Evolutionary conservation across 2,797 vertebrate species (phyloP).

Genomic region (Melanotaenia maccullochi): DNA sequence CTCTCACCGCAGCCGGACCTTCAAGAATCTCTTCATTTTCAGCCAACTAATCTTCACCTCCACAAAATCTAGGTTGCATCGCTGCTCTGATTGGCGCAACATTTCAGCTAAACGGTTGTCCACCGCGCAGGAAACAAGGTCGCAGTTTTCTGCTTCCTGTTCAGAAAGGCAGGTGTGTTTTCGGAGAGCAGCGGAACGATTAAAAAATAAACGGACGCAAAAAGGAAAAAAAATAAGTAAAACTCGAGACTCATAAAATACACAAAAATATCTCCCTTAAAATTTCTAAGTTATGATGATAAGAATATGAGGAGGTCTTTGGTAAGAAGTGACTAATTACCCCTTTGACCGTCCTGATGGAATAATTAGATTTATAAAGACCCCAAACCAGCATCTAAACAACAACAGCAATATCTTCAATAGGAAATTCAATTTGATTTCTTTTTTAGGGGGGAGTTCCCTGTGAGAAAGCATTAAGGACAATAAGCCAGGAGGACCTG

Average conservation of each 20-base stretch:
- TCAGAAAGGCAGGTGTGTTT: conserved; percentile 44
- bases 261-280: conserved; percentile 69
- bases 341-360: conserved; percentile 76
- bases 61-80: conserved; percentile 24
- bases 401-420: conserved; percentile 80
- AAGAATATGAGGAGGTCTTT: conserved; percentile 77
- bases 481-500: not conserved
- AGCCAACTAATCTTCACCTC: conserved; percentile 23
- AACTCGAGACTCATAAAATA: conserved; percentile 39
- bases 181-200: conserved; percentile 11
- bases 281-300: conserved; percentile 75
- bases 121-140: conserved; percentile 15
- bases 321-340: conserved; percentile 82
- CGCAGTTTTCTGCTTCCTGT: conserved; percentile 1
- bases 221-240: conserved; percentile 9
- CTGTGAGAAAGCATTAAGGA: conserved; percentile 54
- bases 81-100: conserved; percentile 50
- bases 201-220: conserved; percentile 10
- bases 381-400: conserved; percentile 76
- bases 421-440: conserved; percentile 79
- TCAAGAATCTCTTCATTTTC: conserved; percentile 42
- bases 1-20: conserved; percentile 29
- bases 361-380: conserved; percentile 82
- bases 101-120: conserved; percentile 37
- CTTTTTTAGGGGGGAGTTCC: conserved; percentile 56